Percentiles rank a stretch among this genome's conserved stretches.
These are phyloP conservation scores for Parauchenoglanis ngamensis DNA, from an alignment of 2,797 vertebrate genomes.

Conservation along the genomic window DNA sequence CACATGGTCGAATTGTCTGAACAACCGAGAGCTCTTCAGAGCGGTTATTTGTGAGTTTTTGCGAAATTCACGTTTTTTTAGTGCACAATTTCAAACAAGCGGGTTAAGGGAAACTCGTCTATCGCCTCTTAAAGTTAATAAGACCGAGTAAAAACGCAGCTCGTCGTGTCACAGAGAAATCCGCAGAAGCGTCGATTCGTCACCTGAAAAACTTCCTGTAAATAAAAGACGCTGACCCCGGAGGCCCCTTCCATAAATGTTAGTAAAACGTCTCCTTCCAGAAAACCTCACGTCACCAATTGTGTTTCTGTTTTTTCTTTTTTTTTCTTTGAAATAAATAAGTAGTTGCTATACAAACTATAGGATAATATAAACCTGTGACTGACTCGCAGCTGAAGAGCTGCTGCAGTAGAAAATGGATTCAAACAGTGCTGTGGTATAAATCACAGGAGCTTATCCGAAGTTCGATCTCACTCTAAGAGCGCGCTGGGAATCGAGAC, in stretches of 20 bases:
- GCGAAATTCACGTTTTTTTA: no score
- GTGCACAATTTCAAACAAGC: no score
- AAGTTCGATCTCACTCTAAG: background rate
- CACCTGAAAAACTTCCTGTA: background rate
- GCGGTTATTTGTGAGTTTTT: no score
- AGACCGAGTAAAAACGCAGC: background rate
- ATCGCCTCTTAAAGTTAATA: background rate
- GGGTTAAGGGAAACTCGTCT: no score
- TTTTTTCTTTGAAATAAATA: background rate
- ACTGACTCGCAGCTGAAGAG: background rate
- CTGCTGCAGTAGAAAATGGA: background rate
- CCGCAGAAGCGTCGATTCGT: background rate
- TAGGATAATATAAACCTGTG: background rate
- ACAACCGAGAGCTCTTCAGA: no score
- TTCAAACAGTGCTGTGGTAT: background rate
- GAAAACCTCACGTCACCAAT: background rate
- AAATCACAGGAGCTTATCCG: background rate
- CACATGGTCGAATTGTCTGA: no score
- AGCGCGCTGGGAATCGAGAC: background rate
- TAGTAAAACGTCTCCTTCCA: background rate
- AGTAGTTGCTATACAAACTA: background rate
- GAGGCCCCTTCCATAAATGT: background rate
- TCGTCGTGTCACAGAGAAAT: background rate
- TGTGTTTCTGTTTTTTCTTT: background rate
- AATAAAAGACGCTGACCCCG: background rate